These are phyloP conservation scores for Ciconia boyciana DNA, from an alignment of 2,113 vertebrate species.

Conservation along the genomic window DNA sequence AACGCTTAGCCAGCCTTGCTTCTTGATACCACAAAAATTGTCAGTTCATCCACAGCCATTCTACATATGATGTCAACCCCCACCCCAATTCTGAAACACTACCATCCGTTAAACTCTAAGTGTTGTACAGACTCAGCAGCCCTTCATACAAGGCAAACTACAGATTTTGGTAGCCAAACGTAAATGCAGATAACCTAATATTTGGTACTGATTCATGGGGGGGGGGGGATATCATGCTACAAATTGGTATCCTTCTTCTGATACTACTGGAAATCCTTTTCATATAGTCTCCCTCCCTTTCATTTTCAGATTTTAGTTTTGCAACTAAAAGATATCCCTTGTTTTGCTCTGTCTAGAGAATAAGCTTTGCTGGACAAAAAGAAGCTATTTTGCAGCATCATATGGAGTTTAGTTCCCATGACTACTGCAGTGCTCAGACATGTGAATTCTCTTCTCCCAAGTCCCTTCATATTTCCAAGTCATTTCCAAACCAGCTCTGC, in stretches of 20 bases:
- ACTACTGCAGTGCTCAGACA: not conserved
- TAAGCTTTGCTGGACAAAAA: not conserved
- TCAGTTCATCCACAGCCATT: not conserved
- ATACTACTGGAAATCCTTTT: not conserved
- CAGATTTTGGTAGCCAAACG: not conserved
- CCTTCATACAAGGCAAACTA: not conserved
- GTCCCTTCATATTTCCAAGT: not conserved
- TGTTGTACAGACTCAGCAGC: not conserved
- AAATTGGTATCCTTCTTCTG: not conserved
- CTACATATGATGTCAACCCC: rapidly evolving
- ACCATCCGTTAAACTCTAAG: not conserved
- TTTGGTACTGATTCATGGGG: not conserved
- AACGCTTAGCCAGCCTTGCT: not conserved
- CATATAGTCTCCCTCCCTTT: not conserved
- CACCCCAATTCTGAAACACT: not conserved
- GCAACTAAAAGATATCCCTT: not conserved
- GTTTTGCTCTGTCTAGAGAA: not conserved
- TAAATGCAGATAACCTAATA: not conserved
- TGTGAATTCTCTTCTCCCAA: not conserved
- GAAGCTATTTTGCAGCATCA: not conserved
- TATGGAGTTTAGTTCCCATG: not conserved
- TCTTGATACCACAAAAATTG: not conserved
- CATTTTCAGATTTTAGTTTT: not conserved
- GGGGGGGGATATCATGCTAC: too few relatives aligned
- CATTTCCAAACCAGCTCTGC: not conserved